A percentile compares a stretch with the other conserved stretches of the same genome.
These are phyloP conservation scores for Varanus salvator DNA, from an alignment of 2,113 vertebrate species.

Conservation along the genomic window DNA sequence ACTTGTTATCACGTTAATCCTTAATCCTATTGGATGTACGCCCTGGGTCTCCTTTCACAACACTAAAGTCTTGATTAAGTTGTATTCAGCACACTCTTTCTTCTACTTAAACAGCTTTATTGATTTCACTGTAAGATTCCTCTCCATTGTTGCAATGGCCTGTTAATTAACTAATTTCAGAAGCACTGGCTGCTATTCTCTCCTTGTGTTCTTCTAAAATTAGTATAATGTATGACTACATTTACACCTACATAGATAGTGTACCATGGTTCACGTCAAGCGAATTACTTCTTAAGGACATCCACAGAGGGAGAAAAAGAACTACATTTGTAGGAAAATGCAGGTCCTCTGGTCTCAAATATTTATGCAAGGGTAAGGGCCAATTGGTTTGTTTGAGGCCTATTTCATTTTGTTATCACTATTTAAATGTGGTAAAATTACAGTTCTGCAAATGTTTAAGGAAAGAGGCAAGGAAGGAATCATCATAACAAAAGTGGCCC, in stretches of 20 bases:
- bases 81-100: slow-evolving; percentile 47
- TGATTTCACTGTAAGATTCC: slow-evolving; percentile 57
- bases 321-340: slow-evolving; percentile 26
- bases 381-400: background rate
- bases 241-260: background rate
- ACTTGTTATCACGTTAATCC: slow-evolving; percentile 18
- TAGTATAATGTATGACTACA: slow-evolving; percentile 51
- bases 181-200: slow-evolving; percentile 46
- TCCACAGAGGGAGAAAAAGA: background rate
- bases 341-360: slow-evolving; percentile 35
- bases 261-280: background rate
- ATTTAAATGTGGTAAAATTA: slow-evolving; percentile 17
- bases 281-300: slow-evolving; percentile 26
- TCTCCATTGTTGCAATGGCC: slow-evolving; percentile 57
- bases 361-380: background rate
- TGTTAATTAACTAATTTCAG: slow-evolving; percentile 70
- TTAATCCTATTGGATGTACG: slow-evolving; percentile 19
- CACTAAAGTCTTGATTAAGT: slow-evolving; percentile 56
- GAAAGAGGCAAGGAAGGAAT: slow-evolving; percentile 4
- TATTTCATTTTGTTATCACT: background rate
- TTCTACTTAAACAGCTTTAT: slow-evolving; percentile 64
- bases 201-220: slow-evolving; percentile 56
- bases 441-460: background rate
- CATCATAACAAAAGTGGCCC: background rate
- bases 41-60: slow-evolving; percentile 40